Conservation (phyloP, 2,797 vertebrate species). For the Urocyon cinereoargenteus region DNA sequence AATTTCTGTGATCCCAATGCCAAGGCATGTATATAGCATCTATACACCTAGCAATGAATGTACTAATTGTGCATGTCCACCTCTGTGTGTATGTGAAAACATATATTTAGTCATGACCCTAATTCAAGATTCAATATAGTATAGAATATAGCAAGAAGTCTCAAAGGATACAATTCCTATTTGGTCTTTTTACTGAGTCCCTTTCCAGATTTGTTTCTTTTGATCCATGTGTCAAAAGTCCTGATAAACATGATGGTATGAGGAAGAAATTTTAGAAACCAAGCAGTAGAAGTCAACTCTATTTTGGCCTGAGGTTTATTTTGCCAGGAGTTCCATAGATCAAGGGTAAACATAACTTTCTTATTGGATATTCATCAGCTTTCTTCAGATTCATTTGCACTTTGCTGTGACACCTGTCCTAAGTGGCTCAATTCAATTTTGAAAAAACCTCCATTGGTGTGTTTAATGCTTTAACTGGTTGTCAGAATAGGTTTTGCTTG, state of each 20-base stretch:
- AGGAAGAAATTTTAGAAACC: not conserved
- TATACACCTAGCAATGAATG: not conserved
- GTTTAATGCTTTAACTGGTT: conserved; percentile 7
- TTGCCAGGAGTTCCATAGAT: not conserved
- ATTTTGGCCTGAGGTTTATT: not conserved
- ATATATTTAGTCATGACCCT: not conserved
- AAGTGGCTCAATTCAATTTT: not conserved
- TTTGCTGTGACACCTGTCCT: not conserved
- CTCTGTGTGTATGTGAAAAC: not conserved
- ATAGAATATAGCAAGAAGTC: not conserved
- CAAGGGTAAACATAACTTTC: not conserved
- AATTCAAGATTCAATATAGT: not conserved
- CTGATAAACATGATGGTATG: not conserved
- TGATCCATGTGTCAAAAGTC: not conserved
- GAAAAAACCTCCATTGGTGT: not conserved
- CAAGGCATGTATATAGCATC: not conserved
- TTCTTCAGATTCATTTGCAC: not conserved
- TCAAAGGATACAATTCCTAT: not conserved
- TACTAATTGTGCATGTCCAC: not conserved
- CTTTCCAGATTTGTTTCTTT: not conserved
- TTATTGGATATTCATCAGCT: not conserved
- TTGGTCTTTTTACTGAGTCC: not conserved
- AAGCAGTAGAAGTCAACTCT: not conserved
- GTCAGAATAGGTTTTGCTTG: not conserved
- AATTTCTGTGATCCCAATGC: not conserved